A percentile compares a stretch with the other conserved stretches of the same genome.
Evolutionary conservation across 2,797 vertebrate genomes (phyloP).

Genomic region (Argya squamiceps): DNA sequence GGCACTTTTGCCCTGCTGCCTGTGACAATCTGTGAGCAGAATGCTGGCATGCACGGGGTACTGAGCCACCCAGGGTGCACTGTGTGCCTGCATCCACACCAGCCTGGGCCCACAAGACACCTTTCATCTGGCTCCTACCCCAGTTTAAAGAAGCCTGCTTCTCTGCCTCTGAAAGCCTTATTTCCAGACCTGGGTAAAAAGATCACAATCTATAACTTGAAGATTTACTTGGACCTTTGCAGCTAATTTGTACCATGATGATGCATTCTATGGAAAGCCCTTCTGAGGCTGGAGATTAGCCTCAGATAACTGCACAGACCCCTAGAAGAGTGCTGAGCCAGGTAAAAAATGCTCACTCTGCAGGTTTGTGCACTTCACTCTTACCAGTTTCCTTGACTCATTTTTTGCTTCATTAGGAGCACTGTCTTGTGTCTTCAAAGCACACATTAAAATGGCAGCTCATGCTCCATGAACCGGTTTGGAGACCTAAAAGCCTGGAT

Average conservation of each 20-base stretch:
- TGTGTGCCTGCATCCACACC: neutral
- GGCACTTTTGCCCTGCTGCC: neutral
- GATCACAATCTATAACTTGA: neutral
- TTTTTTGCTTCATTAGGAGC: neutral
- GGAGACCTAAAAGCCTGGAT: neutral
- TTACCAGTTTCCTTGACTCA: neutral
- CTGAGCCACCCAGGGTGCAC: neutral
- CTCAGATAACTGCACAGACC: neutral
- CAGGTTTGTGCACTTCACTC: neutral
- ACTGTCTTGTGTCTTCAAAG: neutral
- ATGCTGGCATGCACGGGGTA: rapidly evolving
- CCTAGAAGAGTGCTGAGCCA: neutral
- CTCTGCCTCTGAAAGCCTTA: neutral
- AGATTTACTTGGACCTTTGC: neutral
- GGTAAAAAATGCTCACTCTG: neutral
- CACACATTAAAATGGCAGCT: neutral
- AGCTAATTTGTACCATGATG: neutral
- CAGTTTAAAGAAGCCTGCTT: neutral
- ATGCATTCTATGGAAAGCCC: neutral
- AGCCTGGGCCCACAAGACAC: neutral
- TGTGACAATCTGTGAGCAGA: rapidly evolving
- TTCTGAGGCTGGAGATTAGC: neutral
- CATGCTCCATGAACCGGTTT: neutral
- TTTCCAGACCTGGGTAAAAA: neutral
- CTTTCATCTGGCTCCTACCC: neutral